Percentiles rank a stretch among this genome's conserved stretches.
Conservation (phyloP, 2,797 vertebrate species). For the Luscinia luscinia region DNA sequence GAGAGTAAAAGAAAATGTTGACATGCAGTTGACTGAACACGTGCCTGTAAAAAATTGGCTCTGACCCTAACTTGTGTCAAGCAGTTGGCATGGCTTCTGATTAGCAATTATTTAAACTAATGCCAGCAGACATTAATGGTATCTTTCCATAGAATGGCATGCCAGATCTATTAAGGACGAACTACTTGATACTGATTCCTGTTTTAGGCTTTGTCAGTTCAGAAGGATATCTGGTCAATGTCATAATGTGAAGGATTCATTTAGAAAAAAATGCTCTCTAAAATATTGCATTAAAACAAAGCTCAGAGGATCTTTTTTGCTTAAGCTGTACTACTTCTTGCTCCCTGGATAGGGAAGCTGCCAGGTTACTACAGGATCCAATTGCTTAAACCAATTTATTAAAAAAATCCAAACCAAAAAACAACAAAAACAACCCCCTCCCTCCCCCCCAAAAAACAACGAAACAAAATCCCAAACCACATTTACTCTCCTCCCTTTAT, state of each 20-base stretch:
- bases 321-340: neutral
- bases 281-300: neutral
- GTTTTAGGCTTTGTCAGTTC: constrained; percentile 26
- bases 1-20: neutral
- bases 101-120: constrained; percentile 60
- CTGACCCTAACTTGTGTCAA: constrained; percentile 12
- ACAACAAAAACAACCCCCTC: neutral
- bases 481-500: neutral
- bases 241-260: neutral
- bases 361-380: neutral
- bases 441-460: neutral
- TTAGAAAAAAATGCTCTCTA: neutral
- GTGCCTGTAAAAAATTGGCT: constrained; percentile 23
- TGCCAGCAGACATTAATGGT: constrained; percentile 10
- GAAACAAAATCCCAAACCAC: neutral
- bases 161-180: constrained; percentile 37
- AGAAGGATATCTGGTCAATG: neutral
- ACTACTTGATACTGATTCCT: constrained; percentile 12
- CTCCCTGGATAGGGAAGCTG: neutral
- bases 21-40: neutral
- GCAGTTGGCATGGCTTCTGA: constrained; percentile 34
- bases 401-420: neutral
- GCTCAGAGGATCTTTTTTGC: neutral
- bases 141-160: constrained; percentile 11
- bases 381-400: neutral